phyloP scores from a whole-genome alignment of 2,113 vertebrate species.

The Epinephelus lanceolatus region DNA sequence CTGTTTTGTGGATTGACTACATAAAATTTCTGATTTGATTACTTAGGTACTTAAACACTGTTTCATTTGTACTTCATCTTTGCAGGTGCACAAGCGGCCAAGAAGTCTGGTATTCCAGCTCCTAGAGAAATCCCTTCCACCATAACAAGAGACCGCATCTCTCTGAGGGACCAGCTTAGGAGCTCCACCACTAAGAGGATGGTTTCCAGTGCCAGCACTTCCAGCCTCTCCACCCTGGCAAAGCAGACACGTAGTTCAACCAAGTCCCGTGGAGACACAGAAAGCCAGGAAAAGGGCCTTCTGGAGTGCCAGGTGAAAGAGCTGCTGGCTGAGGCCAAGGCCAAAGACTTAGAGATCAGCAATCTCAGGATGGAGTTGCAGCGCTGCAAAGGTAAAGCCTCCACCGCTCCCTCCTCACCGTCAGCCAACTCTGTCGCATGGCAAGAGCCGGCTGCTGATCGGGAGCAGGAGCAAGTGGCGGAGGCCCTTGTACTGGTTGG shows the following conservation, averaged over 20 bases:
- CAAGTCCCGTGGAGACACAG: conserved; percentile 88
- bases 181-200: conserved; percentile 86
- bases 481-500: conserved; percentile 86
- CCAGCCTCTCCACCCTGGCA: conserved; percentile 88
- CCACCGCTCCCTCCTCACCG: conserved; percentile 68
- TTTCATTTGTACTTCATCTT: conserved; percentile 28
- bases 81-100: conserved; percentile 86
- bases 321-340: conserved; percentile 94
- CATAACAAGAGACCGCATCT: conserved; percentile 87
- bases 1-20: not conserved
- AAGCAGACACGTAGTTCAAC: conserved; percentile 86
- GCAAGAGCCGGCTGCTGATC: conserved; percentile 69
- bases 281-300: conserved; percentile 86
- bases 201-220: conserved; percentile 90
- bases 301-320: conserved; percentile 95
- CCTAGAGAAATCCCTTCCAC: conserved; percentile 88
- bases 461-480: conserved; percentile 58
- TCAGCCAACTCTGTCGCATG: conserved; percentile 69
- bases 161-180: conserved; percentile 86
- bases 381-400: conserved; percentile 86
- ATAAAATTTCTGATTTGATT: not conserved
- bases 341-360: conserved; percentile 94
- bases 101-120: conserved; percentile 94
- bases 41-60: not conserved
- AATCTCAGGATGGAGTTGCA: conserved; percentile 93